These are phyloP conservation scores for Amazona vittata DNA, from an alignment of 2,113 vertebrate species.

Conservation along the genomic window DNA sequence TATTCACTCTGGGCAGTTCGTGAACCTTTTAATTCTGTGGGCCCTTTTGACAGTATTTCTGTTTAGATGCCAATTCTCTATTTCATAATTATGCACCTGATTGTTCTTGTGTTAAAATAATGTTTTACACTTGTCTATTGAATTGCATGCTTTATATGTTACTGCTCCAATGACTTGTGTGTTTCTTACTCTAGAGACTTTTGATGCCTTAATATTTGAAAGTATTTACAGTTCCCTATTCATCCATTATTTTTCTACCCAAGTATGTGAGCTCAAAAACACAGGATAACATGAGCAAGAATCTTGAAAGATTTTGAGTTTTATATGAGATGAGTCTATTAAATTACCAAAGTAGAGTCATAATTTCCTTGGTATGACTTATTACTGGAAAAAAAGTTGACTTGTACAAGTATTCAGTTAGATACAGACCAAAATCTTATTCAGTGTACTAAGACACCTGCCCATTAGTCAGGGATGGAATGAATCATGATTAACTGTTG, in stretches of 20 bases:
- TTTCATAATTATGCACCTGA: neutral
- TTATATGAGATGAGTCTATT: neutral
- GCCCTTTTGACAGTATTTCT: neutral
- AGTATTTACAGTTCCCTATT: neutral
- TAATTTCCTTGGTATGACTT: neutral
- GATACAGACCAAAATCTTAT: neutral
- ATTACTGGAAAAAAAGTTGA: neutral
- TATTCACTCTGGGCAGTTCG: neutral
- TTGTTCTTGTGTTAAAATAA: neutral
- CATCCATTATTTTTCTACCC: neutral
- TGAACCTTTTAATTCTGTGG: neutral
- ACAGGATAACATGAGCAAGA: neutral
- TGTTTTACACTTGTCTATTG: neutral
- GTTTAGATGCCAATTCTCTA: neutral
- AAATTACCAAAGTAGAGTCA: neutral
- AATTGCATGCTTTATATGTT: neutral
- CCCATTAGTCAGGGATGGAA: neutral
- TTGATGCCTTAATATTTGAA: neutral
- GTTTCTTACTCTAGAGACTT: neutral
- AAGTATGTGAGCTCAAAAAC: neutral
- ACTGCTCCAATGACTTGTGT: neutral
- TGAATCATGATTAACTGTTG: neutral
- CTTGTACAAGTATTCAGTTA: neutral
- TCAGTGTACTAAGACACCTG: neutral
- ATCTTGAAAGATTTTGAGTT: neutral